These are phyloP conservation scores for Esox lucius DNA, from an alignment of 2,797 vertebrate species.

Conservation along the genomic window DNA sequence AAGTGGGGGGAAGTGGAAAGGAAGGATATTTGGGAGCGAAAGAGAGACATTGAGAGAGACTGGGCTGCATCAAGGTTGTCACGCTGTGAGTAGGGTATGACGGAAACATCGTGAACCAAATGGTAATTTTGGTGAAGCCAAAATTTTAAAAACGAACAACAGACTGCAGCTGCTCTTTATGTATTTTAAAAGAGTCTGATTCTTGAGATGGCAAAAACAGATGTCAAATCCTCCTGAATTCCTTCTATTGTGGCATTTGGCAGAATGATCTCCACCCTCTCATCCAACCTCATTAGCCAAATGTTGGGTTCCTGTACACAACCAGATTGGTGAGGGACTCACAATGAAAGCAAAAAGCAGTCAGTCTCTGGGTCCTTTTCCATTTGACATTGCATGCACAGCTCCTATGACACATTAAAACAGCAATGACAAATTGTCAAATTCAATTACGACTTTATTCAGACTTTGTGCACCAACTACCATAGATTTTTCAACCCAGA, in stretches of 20 bases:
- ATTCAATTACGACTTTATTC: slow-evolving; percentile 22
- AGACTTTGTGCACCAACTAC: slow-evolving; percentile 11
- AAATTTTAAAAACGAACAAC: background rate
- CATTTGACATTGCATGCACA: slow-evolving; percentile 41
- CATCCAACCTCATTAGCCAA: slow-evolving; percentile 38
- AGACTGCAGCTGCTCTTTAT: background rate
- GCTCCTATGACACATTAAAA: slow-evolving; percentile 33
- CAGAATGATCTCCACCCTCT: slow-evolving; percentile 6
- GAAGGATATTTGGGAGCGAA: slow-evolving; percentile 20
- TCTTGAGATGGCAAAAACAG: background rate
- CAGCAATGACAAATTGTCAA: slow-evolving; percentile 9
- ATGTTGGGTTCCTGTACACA: slow-evolving; percentile 11
- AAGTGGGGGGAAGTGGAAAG: slow-evolving; percentile 29
- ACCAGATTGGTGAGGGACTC: slow-evolving; percentile 39
- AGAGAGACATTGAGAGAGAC: background rate
- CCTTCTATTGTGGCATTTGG: slow-evolving; percentile 12
- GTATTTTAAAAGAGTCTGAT: background rate
- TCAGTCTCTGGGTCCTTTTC: slow-evolving; percentile 32
- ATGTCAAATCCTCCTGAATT: slow-evolving; percentile 13
- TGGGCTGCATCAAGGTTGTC: slow-evolving; percentile 16
- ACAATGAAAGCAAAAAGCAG: slow-evolving; percentile 11
- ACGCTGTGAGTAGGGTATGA: slow-evolving; percentile 28
- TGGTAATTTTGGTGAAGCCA: background rate
- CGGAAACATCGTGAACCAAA: slow-evolving; percentile 25
- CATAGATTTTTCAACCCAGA: slow-evolving; percentile 25